Evolutionary conservation across 2,888 invertebrate species (phyloP).

Genomic region (Diogma glabrata): DNA sequence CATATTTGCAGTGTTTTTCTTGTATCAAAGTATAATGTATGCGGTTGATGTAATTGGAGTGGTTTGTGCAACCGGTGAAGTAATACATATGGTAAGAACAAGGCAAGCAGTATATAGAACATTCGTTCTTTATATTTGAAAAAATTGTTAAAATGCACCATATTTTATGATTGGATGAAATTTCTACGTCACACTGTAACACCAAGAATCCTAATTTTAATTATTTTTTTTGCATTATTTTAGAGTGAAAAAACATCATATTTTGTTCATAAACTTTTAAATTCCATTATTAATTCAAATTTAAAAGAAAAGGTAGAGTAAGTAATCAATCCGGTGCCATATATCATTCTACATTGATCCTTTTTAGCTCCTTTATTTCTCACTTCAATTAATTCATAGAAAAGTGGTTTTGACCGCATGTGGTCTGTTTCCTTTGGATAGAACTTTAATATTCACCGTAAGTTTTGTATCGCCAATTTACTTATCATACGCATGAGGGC

Average conservation of each 20-base stretch:
- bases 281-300: slow-evolving; percentile 28
- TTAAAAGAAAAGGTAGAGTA: slow-evolving; percentile 25
- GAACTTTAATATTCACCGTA: slow-evolving; percentile 35
- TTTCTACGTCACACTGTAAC: too few relatives aligned
- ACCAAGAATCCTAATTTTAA: too few relatives aligned
- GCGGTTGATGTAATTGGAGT: slow-evolving; percentile 29
- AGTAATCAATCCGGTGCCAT: background rate
- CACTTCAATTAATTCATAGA: slow-evolving; percentile 31
- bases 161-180: too few relatives aligned
- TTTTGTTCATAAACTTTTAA: slow-evolving; percentile 32
- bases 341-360: background rate
- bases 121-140: too few relatives aligned
- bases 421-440: slow-evolving; percentile 34
- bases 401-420: slow-evolving; percentile 33
- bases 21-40: slow-evolving; percentile 31
- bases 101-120: too few relatives aligned
- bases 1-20: slow-evolving; percentile 32
- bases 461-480: slow-evolving; percentile 9
- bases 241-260: slow-evolving; percentile 26
- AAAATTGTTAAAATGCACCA: too few relatives aligned
- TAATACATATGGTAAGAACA: slow-evolving; percentile 25
- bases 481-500: background rate
- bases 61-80: slow-evolving; percentile 30
- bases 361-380: slow-evolving; percentile 25
- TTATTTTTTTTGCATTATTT: slow-evolving; percentile 18